Percentiles rank a stretch among this genome's conserved stretches.
phyloP scores from a whole-genome alignment of 2,888 invertebrate genomes.

The Calephelis perditalis region DNA sequence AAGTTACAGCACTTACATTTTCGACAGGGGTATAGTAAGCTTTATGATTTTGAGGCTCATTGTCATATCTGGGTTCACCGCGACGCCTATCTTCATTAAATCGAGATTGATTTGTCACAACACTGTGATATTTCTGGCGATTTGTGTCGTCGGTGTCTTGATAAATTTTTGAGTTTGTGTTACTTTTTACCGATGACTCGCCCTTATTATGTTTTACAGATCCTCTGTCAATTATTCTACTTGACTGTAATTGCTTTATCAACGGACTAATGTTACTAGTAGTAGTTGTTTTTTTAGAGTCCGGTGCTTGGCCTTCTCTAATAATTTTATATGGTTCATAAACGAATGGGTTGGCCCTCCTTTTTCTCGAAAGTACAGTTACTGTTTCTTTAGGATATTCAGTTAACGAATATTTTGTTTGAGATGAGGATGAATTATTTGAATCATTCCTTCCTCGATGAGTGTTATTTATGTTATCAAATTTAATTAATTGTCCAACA shows the following conservation, averaged over 20 bases:
- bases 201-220: conserved; percentile 43
- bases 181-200: conserved; percentile 44
- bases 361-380: conserved; percentile 36
- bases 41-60: conserved; percentile 55
- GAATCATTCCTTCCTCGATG: not conserved
- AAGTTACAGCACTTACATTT: conserved; percentile 51
- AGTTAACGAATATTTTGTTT: not conserved
- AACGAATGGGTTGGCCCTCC: conserved; percentile 54
- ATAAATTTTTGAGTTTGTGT: conserved; percentile 42
- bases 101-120: conserved; percentile 32
- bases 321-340: conserved; percentile 74
- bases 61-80: conserved; percentile 66
- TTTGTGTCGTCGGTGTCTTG: conserved; percentile 61
- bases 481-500: not conserved
- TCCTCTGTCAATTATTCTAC: conserved; percentile 54
- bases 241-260: conserved; percentile 62
- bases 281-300: conserved; percentile 61
- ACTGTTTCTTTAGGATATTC: not conserved
- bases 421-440: not conserved
- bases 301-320: conserved; percentile 54
- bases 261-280: conserved; percentile 61
- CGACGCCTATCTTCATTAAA: conserved; percentile 52
- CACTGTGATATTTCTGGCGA: conserved; percentile 38
- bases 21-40: conserved; percentile 50
- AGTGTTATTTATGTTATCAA: not conserved